Conservation (phyloP, 2,113 vertebrate species). For the Apaloderma vittatum region DNA sequence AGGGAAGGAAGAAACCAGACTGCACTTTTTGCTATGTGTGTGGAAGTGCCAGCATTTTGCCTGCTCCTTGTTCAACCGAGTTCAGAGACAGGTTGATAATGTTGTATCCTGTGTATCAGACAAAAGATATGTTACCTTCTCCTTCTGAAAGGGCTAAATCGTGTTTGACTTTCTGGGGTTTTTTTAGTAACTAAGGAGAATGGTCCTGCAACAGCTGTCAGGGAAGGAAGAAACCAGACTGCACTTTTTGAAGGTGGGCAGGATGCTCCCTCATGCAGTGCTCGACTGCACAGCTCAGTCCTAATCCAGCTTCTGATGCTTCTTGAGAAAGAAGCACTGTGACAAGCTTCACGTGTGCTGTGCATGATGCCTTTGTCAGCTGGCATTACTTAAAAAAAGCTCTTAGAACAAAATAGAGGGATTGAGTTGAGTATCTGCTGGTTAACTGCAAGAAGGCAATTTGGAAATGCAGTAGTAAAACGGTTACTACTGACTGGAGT, state of each 20-base stretch:
- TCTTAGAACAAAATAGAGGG: constrained; percentile 21
- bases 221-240: neutral
- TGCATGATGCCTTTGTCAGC: constrained; percentile 9
- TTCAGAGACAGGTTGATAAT: neutral
- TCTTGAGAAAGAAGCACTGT: constrained; percentile 38
- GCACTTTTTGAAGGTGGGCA: constrained; percentile 22
- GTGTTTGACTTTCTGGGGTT: neutral
- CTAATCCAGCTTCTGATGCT: constrained; percentile 49
- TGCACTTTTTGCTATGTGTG: constrained; percentile 11
- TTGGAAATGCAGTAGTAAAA: constrained; percentile 70
- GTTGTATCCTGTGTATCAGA: neutral
- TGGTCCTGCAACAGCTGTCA: neutral
- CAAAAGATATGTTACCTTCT: neutral
- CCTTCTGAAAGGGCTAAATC: neutral
- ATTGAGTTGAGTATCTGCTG: constrained; percentile 13
- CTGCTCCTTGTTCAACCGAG: neutral
- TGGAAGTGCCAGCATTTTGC: neutral
- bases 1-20: neutral
- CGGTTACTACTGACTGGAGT: constrained; percentile 2
- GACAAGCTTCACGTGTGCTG: neutral
- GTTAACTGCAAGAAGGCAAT: constrained; percentile 59
- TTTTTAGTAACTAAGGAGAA: neutral
- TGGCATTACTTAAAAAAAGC: constrained; percentile 48
- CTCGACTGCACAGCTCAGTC: constrained; percentile 25
- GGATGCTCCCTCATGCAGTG: neutral